Conservation (phyloP, 2,888 invertebrate species). For the Ophioninae sp. region DNA sequence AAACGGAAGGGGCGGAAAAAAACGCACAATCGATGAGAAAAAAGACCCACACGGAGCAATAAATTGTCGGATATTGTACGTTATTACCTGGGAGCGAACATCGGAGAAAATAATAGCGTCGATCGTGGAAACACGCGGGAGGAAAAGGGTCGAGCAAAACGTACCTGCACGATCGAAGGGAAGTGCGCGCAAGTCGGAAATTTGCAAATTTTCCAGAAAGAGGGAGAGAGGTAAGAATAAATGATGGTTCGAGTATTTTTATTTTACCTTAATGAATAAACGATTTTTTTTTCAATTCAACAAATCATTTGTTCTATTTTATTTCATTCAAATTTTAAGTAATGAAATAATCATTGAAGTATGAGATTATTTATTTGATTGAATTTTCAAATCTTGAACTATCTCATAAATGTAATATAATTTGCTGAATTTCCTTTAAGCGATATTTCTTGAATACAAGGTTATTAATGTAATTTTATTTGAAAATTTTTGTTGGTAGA, state of each 20-base stretch:
- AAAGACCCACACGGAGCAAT: conserved; percentile 17
- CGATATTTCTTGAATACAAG: too few relatives aligned
- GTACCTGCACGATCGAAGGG: background rate
- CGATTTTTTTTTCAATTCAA: background rate
- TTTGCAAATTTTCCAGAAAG: background rate
- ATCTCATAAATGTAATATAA: too few relatives aligned
- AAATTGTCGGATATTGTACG: conserved; percentile 14
- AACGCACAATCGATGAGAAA: conserved; percentile 15
- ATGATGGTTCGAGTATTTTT: background rate
- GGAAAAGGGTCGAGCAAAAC: background rate
- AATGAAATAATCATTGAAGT: background rate
- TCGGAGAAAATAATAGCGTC: conserved; percentile 1
- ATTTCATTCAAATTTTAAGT: background rate
- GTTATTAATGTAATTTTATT: too few relatives aligned
- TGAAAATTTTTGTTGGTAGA: too few relatives aligned
- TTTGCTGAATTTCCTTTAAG: too few relatives aligned
- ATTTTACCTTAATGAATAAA: background rate
- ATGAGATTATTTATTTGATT: background rate
- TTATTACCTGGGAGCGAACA: background rate
- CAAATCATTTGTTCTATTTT: too few relatives aligned
- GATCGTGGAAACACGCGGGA: background rate
- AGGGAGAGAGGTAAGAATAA: background rate
- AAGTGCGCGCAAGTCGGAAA: background rate
- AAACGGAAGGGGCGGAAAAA: conserved; percentile 11
- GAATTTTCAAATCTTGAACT: too few relatives aligned